Base-by-base conservation (phyloP, 1,140 invertebrate species). In the Anagrus nilaparvatae region DNA sequence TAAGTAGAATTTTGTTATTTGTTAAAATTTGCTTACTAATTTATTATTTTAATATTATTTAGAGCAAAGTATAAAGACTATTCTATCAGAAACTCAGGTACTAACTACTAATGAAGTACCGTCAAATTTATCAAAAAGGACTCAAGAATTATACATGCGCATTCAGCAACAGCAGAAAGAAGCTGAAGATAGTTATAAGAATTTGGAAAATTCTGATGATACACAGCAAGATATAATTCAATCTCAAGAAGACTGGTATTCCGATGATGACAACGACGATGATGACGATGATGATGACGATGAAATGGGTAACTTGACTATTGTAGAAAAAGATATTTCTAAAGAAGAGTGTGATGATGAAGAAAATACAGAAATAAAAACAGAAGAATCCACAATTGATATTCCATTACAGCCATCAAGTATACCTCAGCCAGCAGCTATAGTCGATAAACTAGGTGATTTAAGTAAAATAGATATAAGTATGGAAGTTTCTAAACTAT, bases 231-330 rank as follows among this genome's bases (percentile, higher is more conserved):
- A 70, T 47, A 64, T 74, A 23, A 63, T 71, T 16, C 54, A 52
- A 47, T 69, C 72, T 36, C 72, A 79, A 44, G 80, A 82, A 43
- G 78, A 82, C 54, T 84, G 82, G 81, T 85, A 84, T 56, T 84
- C 81, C 0, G 82, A 81, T 50, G 79, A 83, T 23, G 63, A 67
- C 10, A 59, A 63, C n/a, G 59, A 65, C 5, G 61, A 65, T 1
- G 61, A 61, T 3, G 61, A 61, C 12, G 58, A 63, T 7, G 55
- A 62, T 17, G 77, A 81, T 43, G 63, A 59, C 7, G 56, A 63
- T 54, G 40, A 47, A 31, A n/a, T n/a, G n/a, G n/a, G n/a, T n/a
- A n/a, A n/a, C n/a, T 48, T 69, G n/a, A 63, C 61, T 5, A 69
- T 69, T 28, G 66, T 63, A n/a, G 42, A 65, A 1, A 64, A 63